Evolutionary conservation across 2,888 invertebrate species (phyloP), one percentile per base, ranked within the genome.

Genomic region (Acleris cristana): DNA sequence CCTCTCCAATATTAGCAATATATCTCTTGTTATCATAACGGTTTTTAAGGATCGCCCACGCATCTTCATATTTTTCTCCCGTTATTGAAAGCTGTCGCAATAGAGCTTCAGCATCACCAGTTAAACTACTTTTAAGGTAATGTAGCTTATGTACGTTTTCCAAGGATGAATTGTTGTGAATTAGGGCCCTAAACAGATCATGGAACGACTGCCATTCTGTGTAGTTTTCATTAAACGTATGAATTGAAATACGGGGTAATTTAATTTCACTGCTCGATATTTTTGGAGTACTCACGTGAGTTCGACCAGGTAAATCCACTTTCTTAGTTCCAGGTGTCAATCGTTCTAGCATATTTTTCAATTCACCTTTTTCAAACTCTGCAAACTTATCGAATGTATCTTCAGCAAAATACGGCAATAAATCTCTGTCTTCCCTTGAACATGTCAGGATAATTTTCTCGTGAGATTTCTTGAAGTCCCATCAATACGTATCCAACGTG

Each of bases 21-120:
- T 51, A 51, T 51, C 51, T 51, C 21, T 51, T 51, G 12, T 51
- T 51, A 19, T 21, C 21, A 21, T 51, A 51, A 14, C 51, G 51
- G 4, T 51, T 51, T 51, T 51, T 51, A 19, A 51, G 51, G 8
- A 51, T 21, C 12, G 51, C 19, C 51, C 51, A 51, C 1, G 54
- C 54, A 1, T 54, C 54, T 2, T 12, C n/a, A 54, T 54, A 54
- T 30, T 54, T 54, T 6, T 54, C 54, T 30, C 30, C 54, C 7
- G 54, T 54, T 5, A 54, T 54, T 3, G 30, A 54, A 54, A 54
- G 16, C 18, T 54, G 54, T 26, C 54, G 21, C n/a, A 54, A 18
- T 30, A 54, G 18, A 5, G 44, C 23, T 57, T 57, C 40, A 14
- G 57, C 45, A 21, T 23, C 26, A 44, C 45, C 40, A 19, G 44